Conservation (phyloP, 1,140 invertebrate genomes). For the Bilobella aurantiaca region DNA sequence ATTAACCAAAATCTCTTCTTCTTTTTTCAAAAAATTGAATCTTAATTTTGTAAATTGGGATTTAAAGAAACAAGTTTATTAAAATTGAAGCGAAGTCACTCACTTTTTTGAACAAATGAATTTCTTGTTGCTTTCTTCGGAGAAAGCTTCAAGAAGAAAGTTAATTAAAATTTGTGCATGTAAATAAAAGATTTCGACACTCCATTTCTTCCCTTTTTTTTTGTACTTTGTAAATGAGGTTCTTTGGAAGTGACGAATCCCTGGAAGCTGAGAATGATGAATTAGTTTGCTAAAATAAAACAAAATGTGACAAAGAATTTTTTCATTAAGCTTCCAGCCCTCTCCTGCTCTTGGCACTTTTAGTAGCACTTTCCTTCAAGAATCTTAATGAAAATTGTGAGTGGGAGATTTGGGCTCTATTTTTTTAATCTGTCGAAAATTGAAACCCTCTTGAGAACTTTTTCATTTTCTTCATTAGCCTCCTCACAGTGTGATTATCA, state of each 20-base stretch:
- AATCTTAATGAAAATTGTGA: background rate
- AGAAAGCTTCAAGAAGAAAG: background rate
- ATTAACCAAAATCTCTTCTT: too few species aligned
- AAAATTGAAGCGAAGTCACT: too few species aligned
- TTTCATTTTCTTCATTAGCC: background rate
- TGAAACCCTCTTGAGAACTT: background rate
- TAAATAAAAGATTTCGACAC: background rate
- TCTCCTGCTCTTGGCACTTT: background rate
- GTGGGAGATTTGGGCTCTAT: background rate
- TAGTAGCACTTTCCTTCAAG: background rate
- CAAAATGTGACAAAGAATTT: background rate
- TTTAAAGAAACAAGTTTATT: background rate
- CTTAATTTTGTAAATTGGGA: background rate
- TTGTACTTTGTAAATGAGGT: too few species aligned
- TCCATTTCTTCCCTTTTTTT: background rate
- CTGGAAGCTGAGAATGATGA: background rate
- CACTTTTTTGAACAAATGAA: too few species aligned
- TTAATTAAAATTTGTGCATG: background rate
- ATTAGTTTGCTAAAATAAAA: background rate
- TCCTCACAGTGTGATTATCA: background rate
- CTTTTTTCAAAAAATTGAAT: background rate
- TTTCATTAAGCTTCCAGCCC: too few species aligned
- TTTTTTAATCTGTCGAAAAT: background rate
- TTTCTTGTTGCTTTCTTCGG: too few species aligned
- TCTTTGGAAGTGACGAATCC: background rate